Percentiles rank a stretch among this genome's conserved stretches.
Evolutionary conservation across 2,113 vertebrate genomes (phyloP).

Genomic region (Columba livia): DNA sequence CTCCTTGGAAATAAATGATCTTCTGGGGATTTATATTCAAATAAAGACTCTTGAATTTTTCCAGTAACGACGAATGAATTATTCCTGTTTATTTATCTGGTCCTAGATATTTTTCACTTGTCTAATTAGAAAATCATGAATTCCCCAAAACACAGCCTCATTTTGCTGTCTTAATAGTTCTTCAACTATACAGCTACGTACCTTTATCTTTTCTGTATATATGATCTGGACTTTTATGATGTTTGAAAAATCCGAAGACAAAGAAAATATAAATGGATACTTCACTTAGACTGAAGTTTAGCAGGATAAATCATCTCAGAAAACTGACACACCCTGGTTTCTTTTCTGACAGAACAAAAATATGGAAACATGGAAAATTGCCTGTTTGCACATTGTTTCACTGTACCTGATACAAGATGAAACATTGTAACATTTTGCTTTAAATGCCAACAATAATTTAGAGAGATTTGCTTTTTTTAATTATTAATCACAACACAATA

Average conservation of each 20-base stretch:
- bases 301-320: neutral
- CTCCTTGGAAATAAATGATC: neutral
- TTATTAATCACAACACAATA: neutral
- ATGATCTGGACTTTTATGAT: neutral
- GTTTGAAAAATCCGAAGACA: neutral
- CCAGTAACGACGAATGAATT: neutral
- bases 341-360: neutral
- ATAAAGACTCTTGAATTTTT: neutral
- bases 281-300: neutral
- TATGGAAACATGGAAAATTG: neutral
- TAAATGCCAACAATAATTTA: neutral
- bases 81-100: neutral
- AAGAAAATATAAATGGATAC: neutral
- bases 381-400: neutral
- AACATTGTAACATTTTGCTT: neutral
- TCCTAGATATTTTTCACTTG: neutral
- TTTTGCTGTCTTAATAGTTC: neutral
- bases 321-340: fast-evolving
- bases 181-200: neutral
- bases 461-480: neutral
- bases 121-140: neutral
- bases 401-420: neutral
- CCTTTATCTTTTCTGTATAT: neutral
- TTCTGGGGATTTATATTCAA: neutral
- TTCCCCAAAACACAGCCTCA: neutral